Conservation (phyloP, 2,113 vertebrate genomes). For the Forbesichthys papilliferus region DNA sequence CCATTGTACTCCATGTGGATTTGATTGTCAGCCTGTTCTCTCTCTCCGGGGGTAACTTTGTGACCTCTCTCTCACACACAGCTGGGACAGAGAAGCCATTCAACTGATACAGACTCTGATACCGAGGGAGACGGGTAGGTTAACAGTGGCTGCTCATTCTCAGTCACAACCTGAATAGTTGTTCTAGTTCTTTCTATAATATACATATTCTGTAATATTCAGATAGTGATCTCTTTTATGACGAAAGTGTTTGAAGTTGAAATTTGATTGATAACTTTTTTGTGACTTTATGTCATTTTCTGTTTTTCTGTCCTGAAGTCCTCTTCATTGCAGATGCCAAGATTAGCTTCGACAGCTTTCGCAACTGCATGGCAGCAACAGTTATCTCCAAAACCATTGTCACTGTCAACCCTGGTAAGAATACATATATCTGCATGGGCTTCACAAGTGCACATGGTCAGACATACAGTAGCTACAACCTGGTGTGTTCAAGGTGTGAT, state of each 20-base stretch:
- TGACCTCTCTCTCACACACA: slow-evolving; percentile 69
- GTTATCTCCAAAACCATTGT: slow-evolving; percentile 93
- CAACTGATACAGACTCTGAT: slow-evolving; percentile 85
- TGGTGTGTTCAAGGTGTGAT: not conserved
- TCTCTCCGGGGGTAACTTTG: slow-evolving; percentile 25
- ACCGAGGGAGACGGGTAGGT: slow-evolving; percentile 87
- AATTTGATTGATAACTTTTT: slow-evolving; percentile 40
- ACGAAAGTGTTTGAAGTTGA: slow-evolving; percentile 29
- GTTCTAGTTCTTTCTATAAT: slow-evolving; percentile 6
- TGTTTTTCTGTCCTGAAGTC: slow-evolving; percentile 76
- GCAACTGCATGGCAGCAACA: slow-evolving; percentile 88
- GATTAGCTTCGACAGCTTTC: slow-evolving; percentile 92
- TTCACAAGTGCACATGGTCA: slow-evolving; percentile 1
- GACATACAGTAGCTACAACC: not conserved
- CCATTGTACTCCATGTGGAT: slow-evolving; percentile 31
- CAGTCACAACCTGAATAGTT: slow-evolving; percentile 39
- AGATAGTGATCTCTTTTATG: slow-evolving; percentile 1
- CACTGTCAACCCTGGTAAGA: slow-evolving; percentile 92
- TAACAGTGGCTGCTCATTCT: slow-evolving; percentile 29
- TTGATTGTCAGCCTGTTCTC: slow-evolving; percentile 48
- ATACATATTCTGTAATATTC: slow-evolving; percentile 41
- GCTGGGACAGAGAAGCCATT: slow-evolving; percentile 94
- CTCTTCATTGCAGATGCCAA: slow-evolving; percentile 92
- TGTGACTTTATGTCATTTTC: slow-evolving; percentile 18
- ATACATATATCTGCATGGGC: not conserved